Base-by-base conservation (phyloP, 1,140 invertebrate genomes). In the Bombus polaris region DNA sequence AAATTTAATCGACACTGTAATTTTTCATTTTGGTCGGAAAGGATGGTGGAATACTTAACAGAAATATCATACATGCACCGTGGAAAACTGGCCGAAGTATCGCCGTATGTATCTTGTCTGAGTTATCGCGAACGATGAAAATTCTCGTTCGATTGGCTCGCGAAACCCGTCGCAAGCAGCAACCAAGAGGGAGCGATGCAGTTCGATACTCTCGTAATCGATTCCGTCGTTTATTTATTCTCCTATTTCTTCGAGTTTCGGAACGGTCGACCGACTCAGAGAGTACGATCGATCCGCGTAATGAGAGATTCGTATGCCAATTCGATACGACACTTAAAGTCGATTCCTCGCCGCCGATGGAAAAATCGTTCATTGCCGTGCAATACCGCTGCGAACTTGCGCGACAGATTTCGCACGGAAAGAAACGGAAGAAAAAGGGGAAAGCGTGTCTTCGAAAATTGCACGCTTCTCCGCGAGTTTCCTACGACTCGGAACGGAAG, bases 281-380 rank as follows among this genome's bases (percentile, higher is more conserved):
- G n/a, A 22, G 13, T 35, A 13, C 37, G 72, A 25, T 44, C 44
- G 62, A 75, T 39, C 10, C 81, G 73, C n/a, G 42, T 83, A 77
- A 83, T 70, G 82, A 83, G 74, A 78, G 47, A 77, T 83, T 83
- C 82, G 75, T 83, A 70, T 78, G 74, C 73, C 82, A 37, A 83
- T 78, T 71, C 74, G 74, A 77, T 77, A 35, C 59, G 57, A 57
- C 57, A 25, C 53, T 76, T 70, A 83, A 65, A 83, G n/a, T 65
- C 62, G 59, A 65, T n/a, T 35, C 15, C 59, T 4, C 42, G 37
- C 68, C 59, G 28, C 3, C 59, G 42, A 75, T 37, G 42, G 81
- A 66, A 77, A 53, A 70, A 83, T 66, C 28, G 44, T 70, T 76
- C 28, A 47, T 70, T 57, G 37, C 25, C 13, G 32, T 12, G 59